These are phyloP conservation scores for Cherax quadricarinatus DNA, from an alignment of 1,140 invertebrate species.

Conservation along the genomic window DNA sequence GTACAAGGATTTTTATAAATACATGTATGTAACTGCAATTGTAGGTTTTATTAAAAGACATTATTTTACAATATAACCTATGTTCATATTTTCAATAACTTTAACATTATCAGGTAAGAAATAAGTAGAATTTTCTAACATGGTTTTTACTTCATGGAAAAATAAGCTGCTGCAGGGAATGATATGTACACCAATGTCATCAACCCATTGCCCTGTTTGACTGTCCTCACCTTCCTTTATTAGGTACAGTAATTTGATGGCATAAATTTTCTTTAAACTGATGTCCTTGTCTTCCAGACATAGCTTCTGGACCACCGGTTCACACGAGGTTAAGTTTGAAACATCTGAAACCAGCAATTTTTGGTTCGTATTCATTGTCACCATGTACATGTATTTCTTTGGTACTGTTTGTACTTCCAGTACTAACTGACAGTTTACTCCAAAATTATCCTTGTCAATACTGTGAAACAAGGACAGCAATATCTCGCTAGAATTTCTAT, in stretches of 20 bases:
- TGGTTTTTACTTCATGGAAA: conserved; percentile 19
- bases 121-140: conserved; percentile 15
- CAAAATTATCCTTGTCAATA: conserved; percentile 61
- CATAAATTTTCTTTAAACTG: conserved; percentile 11
- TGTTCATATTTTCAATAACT: conserved; percentile 36
- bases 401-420: conserved; percentile 14
- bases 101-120: conserved; percentile 39
- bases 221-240: conserved; percentile 51
- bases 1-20: too few relatives aligned
- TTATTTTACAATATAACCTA: conserved; percentile 50
- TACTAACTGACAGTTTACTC: conserved; percentile 55
- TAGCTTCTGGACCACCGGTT: background rate
- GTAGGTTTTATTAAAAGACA: background rate
- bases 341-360: conserved; percentile 38
- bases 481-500: conserved; percentile 28
- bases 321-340: background rate
- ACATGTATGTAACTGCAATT: background rate
- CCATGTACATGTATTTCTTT: conserved; percentile 44
- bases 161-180: conserved; percentile 50
- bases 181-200: conserved; percentile 51
- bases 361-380: conserved; percentile 62
- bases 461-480: conserved; percentile 41
- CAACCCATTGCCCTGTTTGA: conserved; percentile 44
- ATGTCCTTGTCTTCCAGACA: background rate
- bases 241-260: conserved; percentile 37